Evolutionary conservation across 1,140 invertebrate genomes (phyloP), one percentile per base, ranked within the genome.

Genomic region (Carposina sasakii): DNA sequence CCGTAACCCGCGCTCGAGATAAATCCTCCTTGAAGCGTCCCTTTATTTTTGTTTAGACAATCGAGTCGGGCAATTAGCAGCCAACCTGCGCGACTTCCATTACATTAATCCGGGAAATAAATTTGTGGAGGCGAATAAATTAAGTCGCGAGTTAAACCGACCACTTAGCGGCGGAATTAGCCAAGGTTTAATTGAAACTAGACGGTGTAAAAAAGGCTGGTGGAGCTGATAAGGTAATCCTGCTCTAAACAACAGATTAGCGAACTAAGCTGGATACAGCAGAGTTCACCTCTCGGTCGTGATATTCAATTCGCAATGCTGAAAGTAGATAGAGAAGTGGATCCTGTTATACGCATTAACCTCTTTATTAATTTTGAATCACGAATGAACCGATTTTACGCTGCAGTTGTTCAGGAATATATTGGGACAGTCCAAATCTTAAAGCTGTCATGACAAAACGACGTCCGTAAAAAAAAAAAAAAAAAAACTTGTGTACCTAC

Each of bases 121-220:
- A 76, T 78, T n/a, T 69, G 63, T 55, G 56, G 58, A 46, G 36
- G 52, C 62, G 68, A 66, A 76, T 76, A 74, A 74, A 76, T 76
- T 78, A 69, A 76, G 66, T 65, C 61, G 56, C 55, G 56, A 60
- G 56, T 72, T 75, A 71, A 77, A 74, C 64, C 69, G 50, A 62
- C 57, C 72, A 73, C 72, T 76, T 73, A 73, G 67, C 68, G 36
- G 52, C 48, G 62, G 61, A 74, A 75, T 76, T 71, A 76, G 71
- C 68, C 62, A 66, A 66, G 58, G 61, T 49, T 74, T 76, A 79
- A 79, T 79, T 79, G 72, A 79, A 77, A 79, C 67, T 73, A 68
- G 15, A 30, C 28, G 12, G 28, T 30, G 28, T 13, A 13, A 10
- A 30, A 13, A 13, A 10, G 28, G 28, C 15, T 30, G 28, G 28